These are phyloP conservation scores for Leptinotarsa tumamoca DNA, from an alignment of 2,888 invertebrate genomes.

Conservation along the genomic window DNA sequence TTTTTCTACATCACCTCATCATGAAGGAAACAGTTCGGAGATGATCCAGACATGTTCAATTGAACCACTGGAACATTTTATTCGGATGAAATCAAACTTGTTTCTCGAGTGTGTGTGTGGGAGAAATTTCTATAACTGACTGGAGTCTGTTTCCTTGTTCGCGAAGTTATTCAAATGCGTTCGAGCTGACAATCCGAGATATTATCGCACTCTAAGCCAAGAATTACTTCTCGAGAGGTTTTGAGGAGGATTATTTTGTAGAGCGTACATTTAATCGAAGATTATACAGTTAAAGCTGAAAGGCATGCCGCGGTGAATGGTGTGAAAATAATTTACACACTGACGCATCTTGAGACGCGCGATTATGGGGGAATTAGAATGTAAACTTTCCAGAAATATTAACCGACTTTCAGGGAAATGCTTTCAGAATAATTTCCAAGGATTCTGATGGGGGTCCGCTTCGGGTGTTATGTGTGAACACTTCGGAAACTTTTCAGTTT, in stretches of 20 bases:
- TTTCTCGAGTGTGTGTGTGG: background rate
- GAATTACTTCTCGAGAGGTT: conserved; percentile 35
- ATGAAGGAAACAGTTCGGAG: no score
- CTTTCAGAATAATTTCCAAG: conserved; percentile 14
- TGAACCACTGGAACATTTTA: no score
- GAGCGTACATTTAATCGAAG: conserved; percentile 45
- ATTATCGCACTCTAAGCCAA: conserved; percentile 30
- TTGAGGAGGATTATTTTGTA: conserved; percentile 31
- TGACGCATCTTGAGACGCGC: conserved; percentile 22
- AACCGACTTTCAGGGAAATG: conserved; percentile 10
- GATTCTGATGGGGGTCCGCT: background rate
- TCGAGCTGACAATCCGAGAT: conserved; percentile 38
- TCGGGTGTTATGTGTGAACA: background rate
- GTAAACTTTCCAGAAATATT: conserved; percentile 20
- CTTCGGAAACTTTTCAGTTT: background rate
- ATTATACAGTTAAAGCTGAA: conserved; percentile 44
- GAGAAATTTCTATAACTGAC: background rate
- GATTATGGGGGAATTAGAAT: conserved; percentile 28
- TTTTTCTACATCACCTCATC: no score
- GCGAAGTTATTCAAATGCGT: background rate
- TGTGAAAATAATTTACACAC: conserved; percentile 42
- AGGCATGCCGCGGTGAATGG: conserved; percentile 29
- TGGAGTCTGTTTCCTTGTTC: conserved; percentile 7
- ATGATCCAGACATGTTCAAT: no score
- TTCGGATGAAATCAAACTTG: no score